phyloP scores from a whole-genome alignment of 2,113 vertebrate genomes.

The Physeter macrocephalus region DNA sequence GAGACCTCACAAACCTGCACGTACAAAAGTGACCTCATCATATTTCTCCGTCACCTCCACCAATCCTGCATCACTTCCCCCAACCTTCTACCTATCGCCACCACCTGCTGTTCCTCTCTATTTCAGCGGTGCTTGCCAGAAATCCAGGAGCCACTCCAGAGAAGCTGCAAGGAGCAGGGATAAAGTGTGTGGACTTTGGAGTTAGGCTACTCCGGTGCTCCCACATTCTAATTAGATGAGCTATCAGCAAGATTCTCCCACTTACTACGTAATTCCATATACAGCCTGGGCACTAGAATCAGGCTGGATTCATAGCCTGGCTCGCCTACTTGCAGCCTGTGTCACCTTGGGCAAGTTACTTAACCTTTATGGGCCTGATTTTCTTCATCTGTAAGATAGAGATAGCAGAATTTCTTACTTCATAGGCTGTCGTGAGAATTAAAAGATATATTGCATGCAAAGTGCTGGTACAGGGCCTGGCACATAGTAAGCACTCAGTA shows the following conservation, averaged over 20 bases:
- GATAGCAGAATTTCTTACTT: neutral
- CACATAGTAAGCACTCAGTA: neutral
- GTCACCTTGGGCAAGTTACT: neutral
- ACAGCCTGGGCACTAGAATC: neutral
- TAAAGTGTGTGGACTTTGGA: neutral
- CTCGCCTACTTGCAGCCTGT: neutral
- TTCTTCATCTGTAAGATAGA: neutral
- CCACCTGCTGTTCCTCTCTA: neutral
- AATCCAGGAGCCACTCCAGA: neutral
- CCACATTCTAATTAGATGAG: neutral
- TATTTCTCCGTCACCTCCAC: neutral
- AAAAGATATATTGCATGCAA: neutral
- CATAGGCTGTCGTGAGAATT: neutral
- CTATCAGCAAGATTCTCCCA: neutral
- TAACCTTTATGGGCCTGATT: neutral
- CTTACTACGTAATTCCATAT: neutral
- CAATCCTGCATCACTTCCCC: neutral
- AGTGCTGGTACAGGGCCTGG: neutral
- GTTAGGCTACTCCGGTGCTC: neutral
- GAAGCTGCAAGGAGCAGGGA: neutral
- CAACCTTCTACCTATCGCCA: neutral
- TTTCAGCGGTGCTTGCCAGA: neutral
- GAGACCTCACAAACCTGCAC: neutral
- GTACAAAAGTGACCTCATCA: neutral
- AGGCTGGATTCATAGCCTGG: neutral